Evolutionary conservation across 2,888 invertebrate species (phyloP).

Genomic region (Pammene aurita): DNA sequence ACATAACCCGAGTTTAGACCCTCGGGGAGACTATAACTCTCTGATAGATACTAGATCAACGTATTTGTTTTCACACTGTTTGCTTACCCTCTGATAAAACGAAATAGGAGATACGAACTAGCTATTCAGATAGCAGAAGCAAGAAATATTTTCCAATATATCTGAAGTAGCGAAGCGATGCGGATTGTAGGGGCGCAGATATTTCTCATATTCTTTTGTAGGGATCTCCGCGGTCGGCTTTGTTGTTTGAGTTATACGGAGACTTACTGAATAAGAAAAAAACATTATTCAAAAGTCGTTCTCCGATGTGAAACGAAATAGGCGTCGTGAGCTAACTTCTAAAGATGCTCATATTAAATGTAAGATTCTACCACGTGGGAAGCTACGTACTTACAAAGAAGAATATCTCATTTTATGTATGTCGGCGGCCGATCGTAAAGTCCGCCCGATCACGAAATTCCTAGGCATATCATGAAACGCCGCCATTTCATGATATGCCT

Average conservation of each 20-base stretch:
- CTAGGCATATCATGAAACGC: too few species aligned
- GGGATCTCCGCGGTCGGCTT: slow-evolving; percentile 69
- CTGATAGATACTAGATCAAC: slow-evolving; percentile 43
- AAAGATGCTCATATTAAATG: slow-evolving; percentile 51
- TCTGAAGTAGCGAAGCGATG: slow-evolving; percentile 70
- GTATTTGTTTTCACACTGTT: slow-evolving; percentile 47
- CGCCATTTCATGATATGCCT: too few species aligned
- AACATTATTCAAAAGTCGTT: slow-evolving; percentile 66
- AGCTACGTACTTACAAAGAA: slow-evolving; percentile 30
- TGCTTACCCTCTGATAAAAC: slow-evolving; percentile 51
- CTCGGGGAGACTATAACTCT: slow-evolving; percentile 19
- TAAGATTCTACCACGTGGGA: slow-evolving; percentile 38
- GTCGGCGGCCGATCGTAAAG: too few species aligned
- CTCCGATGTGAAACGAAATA: slow-evolving; percentile 49
- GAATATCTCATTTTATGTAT: not conserved
- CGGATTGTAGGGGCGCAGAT: slow-evolving; percentile 71
- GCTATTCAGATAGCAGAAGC: slow-evolving; percentile 59
- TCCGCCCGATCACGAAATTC: too few species aligned
- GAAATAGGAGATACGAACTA: slow-evolving; percentile 52
- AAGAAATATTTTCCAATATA: slow-evolving; percentile 76
- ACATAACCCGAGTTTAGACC: slow-evolving; percentile 32
- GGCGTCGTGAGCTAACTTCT: slow-evolving; percentile 55
- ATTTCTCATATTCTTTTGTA: slow-evolving; percentile 81
- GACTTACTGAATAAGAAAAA: slow-evolving; percentile 73
- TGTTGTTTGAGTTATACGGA: slow-evolving; percentile 74